These are phyloP conservation scores for Asarcornis scutulata DNA, from an alignment of 2,113 vertebrate species.

Conservation along the genomic window DNA sequence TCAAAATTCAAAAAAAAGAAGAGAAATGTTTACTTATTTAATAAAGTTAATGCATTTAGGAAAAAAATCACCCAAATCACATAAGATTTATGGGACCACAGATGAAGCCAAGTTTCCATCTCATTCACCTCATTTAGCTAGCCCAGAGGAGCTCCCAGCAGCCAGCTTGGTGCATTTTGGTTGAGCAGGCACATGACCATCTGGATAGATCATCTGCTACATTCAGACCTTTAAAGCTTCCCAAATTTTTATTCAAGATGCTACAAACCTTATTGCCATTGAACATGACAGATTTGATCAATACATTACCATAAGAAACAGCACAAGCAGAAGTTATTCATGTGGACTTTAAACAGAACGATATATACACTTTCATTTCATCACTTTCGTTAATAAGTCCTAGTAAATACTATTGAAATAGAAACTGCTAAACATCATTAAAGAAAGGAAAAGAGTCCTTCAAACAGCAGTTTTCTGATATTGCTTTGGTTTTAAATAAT, in stretches of 20 bases:
- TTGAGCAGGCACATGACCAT: background rate
- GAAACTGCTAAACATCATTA: background rate
- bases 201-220: background rate
- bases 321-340: background rate
- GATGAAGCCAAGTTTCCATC: background rate
- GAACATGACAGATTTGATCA: background rate
- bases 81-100: background rate
- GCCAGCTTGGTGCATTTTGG: background rate
- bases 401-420: background rate
- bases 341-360: background rate
- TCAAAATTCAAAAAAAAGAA: background rate
- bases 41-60: background rate
- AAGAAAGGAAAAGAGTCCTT: background rate
- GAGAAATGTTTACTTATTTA: background rate
- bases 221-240: background rate
- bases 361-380: background rate
- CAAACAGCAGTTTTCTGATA: background rate
- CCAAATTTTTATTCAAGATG: background rate
- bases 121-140: background rate
- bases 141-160: background rate
- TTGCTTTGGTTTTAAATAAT: background rate
- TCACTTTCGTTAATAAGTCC: background rate
- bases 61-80: background rate
- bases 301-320: background rate
- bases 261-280: background rate